Evolutionary conservation across 2,888 invertebrate genomes (phyloP).

Genomic region (Dolichomitus sp.): DNA sequence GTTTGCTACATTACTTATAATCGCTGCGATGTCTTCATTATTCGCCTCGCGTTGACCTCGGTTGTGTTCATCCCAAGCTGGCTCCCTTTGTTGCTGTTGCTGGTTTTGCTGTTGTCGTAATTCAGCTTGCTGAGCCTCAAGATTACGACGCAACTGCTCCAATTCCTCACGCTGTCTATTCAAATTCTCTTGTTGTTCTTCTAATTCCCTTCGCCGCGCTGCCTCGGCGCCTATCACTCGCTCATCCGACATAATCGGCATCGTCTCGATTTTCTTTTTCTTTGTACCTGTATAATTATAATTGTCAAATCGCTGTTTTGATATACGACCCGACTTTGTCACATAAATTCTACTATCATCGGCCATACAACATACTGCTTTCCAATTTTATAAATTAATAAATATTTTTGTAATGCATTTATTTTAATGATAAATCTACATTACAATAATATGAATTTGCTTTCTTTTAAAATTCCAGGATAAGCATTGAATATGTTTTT

Average conservation of each 20-base stretch:
- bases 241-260: background rate
- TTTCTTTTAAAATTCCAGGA: too few relatives aligned
- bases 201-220: background rate
- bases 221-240: background rate
- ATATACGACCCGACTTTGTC: background rate
- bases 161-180: slow-evolving; percentile 3
- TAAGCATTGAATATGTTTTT: too few relatives aligned
- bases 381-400: too few relatives aligned
- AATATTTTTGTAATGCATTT: too few relatives aligned
- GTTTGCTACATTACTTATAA: slow-evolving; percentile 16
- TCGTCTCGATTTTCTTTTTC: background rate
- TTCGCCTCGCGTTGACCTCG: background rate
- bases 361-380: too few relatives aligned
- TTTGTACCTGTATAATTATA: background rate
- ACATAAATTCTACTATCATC: background rate
- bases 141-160: background rate
- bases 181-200: background rate
- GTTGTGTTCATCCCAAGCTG: background rate
- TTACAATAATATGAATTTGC: too few relatives aligned
- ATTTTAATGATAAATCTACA: too few relatives aligned
- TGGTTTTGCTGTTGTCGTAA: background rate
- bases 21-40: slow-evolving; percentile 6
- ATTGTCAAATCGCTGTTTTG: background rate
- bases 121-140: background rate
- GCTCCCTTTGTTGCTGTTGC: background rate